These are phyloP conservation scores for Hepsetus odoe DNA, from an alignment of 2,113 vertebrate species.

Conservation along the genomic window DNA sequence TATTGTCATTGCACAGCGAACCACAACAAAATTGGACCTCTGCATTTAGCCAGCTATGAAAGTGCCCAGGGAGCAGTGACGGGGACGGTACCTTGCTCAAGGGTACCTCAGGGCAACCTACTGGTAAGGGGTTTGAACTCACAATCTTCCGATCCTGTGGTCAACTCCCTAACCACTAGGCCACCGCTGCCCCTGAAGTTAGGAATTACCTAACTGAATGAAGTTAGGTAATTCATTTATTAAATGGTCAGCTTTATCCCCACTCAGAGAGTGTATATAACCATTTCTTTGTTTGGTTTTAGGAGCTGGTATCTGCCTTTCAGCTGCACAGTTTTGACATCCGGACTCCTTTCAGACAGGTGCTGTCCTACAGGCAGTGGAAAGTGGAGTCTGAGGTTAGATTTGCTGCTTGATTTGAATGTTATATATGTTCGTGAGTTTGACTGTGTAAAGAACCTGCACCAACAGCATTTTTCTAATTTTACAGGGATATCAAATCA, in stretches of 20 bases:
- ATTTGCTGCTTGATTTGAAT: not conserved
- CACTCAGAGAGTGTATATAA: not conserved
- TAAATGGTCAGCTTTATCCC: not conserved
- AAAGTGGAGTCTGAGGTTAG: slow-evolving; percentile 71
- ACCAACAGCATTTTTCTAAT: not conserved
- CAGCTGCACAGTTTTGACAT: slow-evolving; percentile 75
- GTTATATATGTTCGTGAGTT: not conserved
- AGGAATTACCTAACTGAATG: too few relatives aligned
- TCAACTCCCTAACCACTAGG: too few relatives aligned
- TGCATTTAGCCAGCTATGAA: too few relatives aligned
- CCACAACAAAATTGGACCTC: too few relatives aligned
- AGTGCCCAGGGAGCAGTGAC: too few relatives aligned
- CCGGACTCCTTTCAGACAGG: slow-evolving; percentile 71
- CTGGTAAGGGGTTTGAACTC: too few relatives aligned
- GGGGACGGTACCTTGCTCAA: too few relatives aligned
- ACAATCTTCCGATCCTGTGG: too few relatives aligned
- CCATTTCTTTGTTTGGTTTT: slow-evolving; percentile 13
- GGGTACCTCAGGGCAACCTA: too few relatives aligned
- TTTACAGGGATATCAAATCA: slow-evolving; percentile 73
- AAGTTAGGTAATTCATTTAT: too few relatives aligned
- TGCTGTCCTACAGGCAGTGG: slow-evolving; percentile 72
- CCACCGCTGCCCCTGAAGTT: too few relatives aligned
- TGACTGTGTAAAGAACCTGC: not conserved
- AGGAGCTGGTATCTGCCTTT: slow-evolving; percentile 70
- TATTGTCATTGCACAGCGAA: too few relatives aligned